Evolutionary conservation across 92 coral and sea anemone species (phyloP), one percentile per base, ranked within the genome.

Genomic region (Porites divaricata): DNA sequence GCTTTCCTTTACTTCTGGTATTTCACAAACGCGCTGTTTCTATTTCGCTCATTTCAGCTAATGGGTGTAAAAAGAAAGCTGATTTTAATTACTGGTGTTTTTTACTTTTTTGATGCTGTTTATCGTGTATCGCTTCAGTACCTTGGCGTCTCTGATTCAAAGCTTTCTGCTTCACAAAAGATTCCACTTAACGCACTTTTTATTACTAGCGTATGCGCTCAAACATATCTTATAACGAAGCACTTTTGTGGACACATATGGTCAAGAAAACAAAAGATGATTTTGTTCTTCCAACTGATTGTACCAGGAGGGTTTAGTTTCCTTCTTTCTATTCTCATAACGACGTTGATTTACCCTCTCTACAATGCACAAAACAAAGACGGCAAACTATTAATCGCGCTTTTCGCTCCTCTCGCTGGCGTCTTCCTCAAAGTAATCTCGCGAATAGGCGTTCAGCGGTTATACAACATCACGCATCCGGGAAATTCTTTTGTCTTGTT

Each of bases 381-480:
- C 14, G 78, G 78, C 1, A 62, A 77, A 62, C 58, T 77, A n/a
- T 8, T 77, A n/a, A 77, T 77, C 28, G 81, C 81, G 7, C 6
- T 63, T 16, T 28, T 58, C 70, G 81, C 81, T 28, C 81, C 81
- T 58, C 53, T 76, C n/a, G 2, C 9, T 45, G 81, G 67, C 26
- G 22, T 28, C 52, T 14, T 76, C 5, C 1, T 76, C 8, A 76
- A 76, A 54, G 81, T 19, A 17, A 76, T 76, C 54, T 57, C 68
- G 15, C 48, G 70, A 28, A 58, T 76, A 21, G 20, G 45, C 23
- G 81, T 58, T 76, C 81, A 76, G 50, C 69, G 81, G 81, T 13
- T 76, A 26, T 61, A 64, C 45, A 65, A 65, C 28, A 63, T 77
- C 35, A 77, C 56, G 12, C 81, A 77, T 77, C 81, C 81, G 71